These are phyloP conservation scores for Epinephelus coioides DNA, from an alignment of 2,797 vertebrate species.

Conservation along the genomic window DNA sequence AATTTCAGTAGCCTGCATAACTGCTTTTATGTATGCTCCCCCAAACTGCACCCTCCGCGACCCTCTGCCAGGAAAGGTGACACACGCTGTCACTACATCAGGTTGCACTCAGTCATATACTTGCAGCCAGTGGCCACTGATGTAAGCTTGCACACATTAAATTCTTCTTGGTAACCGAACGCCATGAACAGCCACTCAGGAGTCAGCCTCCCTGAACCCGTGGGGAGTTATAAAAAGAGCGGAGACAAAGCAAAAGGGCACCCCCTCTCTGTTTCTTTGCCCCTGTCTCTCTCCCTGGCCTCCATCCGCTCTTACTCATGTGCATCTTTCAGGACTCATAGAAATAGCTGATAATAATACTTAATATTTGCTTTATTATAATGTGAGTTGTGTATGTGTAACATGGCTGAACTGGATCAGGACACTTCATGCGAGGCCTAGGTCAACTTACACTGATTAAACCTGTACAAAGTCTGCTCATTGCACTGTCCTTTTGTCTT, in stretches of 20 bases:
- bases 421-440: background rate
- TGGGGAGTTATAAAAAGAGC: constrained; percentile 75
- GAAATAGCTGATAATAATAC: background rate
- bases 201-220: constrained; percentile 62
- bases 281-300: constrained; percentile 7
- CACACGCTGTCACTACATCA: constrained; percentile 57
- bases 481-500: background rate
- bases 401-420: background rate
- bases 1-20: constrained; percentile 22
- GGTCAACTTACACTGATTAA: background rate
- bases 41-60: constrained; percentile 43
- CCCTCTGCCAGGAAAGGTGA: constrained; percentile 63
- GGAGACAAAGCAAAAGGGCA: constrained; percentile 59
- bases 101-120: constrained; percentile 44
- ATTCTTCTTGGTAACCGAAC: constrained; percentile 74
- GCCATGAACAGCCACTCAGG: constrained; percentile 52
- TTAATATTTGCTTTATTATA: background rate
- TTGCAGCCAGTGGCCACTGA: constrained; percentile 61
- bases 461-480: background rate
- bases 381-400: background rate
- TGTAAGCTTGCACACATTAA: constrained; percentile 70
- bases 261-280: constrained; percentile 30
- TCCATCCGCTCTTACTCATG: constrained; percentile 17
- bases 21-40: constrained; percentile 31
- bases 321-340: constrained; percentile 18